Evolutionary conservation across 2,113 vertebrate genomes (phyloP).

Genomic region (Rhynchomys soricoides): DNA sequence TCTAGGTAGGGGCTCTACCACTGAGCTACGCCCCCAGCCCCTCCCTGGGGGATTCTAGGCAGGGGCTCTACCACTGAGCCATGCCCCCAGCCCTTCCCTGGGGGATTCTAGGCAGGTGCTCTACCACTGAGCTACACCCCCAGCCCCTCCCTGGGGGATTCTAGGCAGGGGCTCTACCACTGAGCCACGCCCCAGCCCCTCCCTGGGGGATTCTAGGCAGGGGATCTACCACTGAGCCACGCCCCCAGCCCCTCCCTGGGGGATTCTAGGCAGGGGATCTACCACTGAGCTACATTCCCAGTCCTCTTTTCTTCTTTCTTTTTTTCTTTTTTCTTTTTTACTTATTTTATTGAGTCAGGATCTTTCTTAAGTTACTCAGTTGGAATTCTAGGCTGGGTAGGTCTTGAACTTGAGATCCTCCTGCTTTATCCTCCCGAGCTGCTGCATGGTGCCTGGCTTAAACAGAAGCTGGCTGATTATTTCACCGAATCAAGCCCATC

Average conservation of each 20-base stretch:
- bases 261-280: too few relatives aligned
- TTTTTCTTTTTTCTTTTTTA: neutral
- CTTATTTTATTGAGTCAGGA: neutral
- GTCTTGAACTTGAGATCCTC: neutral
- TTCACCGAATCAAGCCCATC: neutral
- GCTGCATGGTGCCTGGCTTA: neutral
- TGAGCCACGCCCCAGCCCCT: neutral
- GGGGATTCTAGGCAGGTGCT: neutral
- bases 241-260: too few relatives aligned
- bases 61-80: neutral
- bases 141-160: neutral
- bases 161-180: neutral
- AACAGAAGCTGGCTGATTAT: too few relatives aligned
- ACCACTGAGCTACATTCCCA: neutral
- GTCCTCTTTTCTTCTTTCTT: neutral
- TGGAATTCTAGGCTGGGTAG: neutral
- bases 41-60: neutral
- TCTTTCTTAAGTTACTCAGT: neutral
- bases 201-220: too few relatives aligned
- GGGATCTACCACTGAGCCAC: too few relatives aligned
- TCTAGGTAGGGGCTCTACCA: too few relatives aligned
- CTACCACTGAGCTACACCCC: neutral
- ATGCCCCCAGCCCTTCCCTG: neutral
- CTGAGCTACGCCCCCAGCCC: neutral
- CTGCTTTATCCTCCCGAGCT: neutral